Conservation (phyloP, 2,113 vertebrate genomes). For the Gavia stellata region DNA sequence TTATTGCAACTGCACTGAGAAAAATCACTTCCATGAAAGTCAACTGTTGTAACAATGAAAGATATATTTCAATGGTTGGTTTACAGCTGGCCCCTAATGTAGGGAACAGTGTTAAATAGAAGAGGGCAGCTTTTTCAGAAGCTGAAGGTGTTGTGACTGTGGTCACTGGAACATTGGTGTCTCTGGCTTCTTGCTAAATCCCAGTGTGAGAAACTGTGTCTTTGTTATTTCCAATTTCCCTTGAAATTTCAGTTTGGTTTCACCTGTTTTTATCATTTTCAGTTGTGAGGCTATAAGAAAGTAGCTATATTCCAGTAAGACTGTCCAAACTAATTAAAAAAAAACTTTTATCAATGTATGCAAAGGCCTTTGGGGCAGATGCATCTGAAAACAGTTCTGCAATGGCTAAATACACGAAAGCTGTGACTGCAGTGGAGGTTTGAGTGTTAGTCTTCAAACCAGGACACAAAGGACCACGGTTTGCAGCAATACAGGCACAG, state of each 20-base stretch:
- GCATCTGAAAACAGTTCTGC: not conserved
- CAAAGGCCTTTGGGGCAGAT: not conserved
- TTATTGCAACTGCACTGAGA: not conserved
- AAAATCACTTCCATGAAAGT: not conserved
- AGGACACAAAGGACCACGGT: accelerated
- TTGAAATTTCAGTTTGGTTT: not conserved
- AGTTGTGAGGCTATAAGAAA: not conserved
- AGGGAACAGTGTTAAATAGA: not conserved
- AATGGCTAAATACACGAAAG: not conserved
- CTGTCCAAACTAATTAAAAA: not conserved
- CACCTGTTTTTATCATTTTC: not conserved
- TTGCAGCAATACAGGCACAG: not conserved
- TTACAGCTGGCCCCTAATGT: not conserved
- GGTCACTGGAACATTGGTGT: not conserved
- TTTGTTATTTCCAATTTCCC: not conserved
- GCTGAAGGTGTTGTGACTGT: not conserved
- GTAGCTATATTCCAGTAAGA: not conserved
- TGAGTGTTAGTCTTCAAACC: not conserved
- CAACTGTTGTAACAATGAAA: not conserved
- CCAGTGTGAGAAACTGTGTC: not conserved
- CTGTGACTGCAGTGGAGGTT: not conserved
- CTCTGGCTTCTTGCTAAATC: not conserved
- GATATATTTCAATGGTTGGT: not conserved
- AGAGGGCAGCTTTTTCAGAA: not conserved
- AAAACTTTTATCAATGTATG: not conserved